Evolutionary conservation across 2,113 vertebrate genomes (phyloP), one percentile per base, ranked within the genome.

Genomic region (Ancistrus triradiatus): DNA sequence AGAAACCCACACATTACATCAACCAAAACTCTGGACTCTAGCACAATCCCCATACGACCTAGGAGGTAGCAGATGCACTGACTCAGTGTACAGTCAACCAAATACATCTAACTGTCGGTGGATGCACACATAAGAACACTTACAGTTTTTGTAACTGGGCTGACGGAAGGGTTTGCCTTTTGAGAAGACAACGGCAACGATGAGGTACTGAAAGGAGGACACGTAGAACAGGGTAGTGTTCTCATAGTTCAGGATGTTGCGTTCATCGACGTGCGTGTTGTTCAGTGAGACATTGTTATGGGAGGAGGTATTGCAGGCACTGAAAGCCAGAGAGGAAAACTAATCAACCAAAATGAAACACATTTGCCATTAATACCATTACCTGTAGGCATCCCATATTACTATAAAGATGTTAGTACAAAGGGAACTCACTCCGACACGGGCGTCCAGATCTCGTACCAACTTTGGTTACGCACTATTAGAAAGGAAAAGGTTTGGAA

Each of bases 101-200:
- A n/a, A n/a, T n/a, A n/a, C n/a, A n/a, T n/a, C n/a, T n/a, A n/a
- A n/a, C n/a, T 4, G 27, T 24, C 11, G 27, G n/a, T 17, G 14
- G 14, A n/a, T 37, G 19, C 6, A 59, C 28, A 64, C 51, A 52
- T 7, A 48, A 1, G 51, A 6, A 11, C 2, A 62, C 93, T 82
- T 87, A 98, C 96, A 88, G 52, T 99, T 99, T 76, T 91, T 96
- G 85, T 96, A 97, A 90, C 90, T 93, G 4, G 95, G 96, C 73
- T 98, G 94, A 70, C 96, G 86, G 78, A 98, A 99, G 31, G 96
- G 96, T 80, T 93, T 97, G 76, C 96, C 96, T 86, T 99, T 98
- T 74, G 95, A 97, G 86, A 99, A 99, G 68, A 93, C 90, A 21
- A 99, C 73, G 38, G 95, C 95, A 57, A 98, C 91, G 52, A 93